Evolutionary conservation across 2,797 vertebrate species (phyloP).

Genomic region (Myiothlypis chrysogaster): DNA sequence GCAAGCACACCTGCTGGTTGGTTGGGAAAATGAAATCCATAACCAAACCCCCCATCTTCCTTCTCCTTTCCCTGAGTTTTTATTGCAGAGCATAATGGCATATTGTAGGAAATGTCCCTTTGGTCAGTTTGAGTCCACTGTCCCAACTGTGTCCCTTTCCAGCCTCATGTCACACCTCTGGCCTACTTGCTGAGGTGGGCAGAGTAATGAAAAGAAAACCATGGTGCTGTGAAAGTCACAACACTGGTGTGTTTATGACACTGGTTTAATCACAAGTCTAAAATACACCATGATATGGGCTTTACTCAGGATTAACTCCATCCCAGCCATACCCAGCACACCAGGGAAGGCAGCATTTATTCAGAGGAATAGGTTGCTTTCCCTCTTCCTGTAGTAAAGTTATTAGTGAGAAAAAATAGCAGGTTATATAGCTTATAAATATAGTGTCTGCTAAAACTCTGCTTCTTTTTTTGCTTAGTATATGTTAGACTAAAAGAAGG

Average conservation of each 20-base stretch:
- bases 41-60: fast-evolving
- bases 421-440: not conserved
- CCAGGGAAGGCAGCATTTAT: not conserved
- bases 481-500: not conserved
- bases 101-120: not conserved
- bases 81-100: not conserved
- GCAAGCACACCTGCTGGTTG: fast-evolving
- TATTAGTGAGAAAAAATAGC: not conserved
- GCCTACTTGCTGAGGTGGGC: not conserved
- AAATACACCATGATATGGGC: not conserved
- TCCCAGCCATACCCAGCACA: not conserved
- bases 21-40: not conserved
- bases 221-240: not conserved
- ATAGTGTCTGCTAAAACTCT: not conserved
- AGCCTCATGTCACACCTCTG: not conserved
- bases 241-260: not conserved
- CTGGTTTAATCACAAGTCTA: not conserved
- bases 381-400: not conserved
- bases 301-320: not conserved
- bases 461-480: not conserved
- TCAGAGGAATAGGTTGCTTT: not conserved
- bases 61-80: not conserved
- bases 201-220: not conserved
- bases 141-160: not conserved
- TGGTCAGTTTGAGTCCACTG: not conserved